phyloP scores from a whole-genome alignment of 2,113 vertebrate genomes.

The Anser brachyrhynchus region DNA sequence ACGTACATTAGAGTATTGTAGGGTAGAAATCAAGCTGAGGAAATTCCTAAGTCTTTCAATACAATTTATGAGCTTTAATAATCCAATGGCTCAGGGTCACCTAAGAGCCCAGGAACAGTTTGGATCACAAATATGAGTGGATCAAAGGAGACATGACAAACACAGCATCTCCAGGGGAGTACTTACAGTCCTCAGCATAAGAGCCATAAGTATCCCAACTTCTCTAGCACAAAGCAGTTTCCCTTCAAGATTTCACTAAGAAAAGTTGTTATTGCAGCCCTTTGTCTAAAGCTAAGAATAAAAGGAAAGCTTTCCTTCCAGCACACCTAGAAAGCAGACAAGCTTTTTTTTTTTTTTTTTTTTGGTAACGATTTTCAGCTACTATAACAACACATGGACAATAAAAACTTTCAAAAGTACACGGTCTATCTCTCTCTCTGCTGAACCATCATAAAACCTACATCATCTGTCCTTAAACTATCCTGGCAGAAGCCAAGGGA shows the following conservation, averaged over 20 bases:
- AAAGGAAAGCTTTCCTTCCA: neutral
- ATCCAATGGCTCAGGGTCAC: neutral
- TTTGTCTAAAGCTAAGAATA: neutral
- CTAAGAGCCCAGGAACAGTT: conserved; percentile 24
- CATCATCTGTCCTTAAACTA: neutral
- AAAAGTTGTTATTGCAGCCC: neutral
- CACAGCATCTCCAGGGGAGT: neutral
- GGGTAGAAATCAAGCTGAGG: neutral
- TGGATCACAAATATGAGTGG: neutral
- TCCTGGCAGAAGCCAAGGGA: accelerated
- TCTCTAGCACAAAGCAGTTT: neutral
- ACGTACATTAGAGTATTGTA: neutral
- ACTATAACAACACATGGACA: neutral
- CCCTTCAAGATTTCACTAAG: neutral
- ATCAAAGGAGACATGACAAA: conserved; percentile 29
- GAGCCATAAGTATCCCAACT: neutral
- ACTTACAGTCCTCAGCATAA: neutral
- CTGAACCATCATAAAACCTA: neutral
- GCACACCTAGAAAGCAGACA: neutral
- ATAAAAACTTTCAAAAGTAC: neutral
- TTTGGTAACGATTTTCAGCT: neutral
- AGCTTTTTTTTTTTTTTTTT: neutral
- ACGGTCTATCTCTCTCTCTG: neutral
- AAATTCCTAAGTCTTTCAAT: neutral
- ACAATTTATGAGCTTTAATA: conserved; percentile 67